Base-by-base conservation (phyloP, 2,888 invertebrate genomes). In the Drosophila cracens region DNA sequence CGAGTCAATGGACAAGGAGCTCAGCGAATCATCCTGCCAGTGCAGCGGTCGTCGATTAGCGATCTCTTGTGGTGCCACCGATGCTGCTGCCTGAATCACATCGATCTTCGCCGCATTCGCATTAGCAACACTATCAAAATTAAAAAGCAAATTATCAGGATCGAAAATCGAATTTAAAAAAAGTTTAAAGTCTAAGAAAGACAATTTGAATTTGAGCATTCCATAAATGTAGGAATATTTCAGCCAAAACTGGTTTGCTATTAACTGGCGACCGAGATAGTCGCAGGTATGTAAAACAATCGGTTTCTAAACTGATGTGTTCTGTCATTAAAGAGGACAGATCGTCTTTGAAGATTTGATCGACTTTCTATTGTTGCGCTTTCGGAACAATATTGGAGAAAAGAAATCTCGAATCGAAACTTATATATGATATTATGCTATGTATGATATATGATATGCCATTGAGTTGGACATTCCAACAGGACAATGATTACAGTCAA, bases 1-100 rank as follows among this genome's bases (percentile, higher is more conserved):
- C 8, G 93, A 93, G 83, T 93, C 93, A 61, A 93, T 92, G 51
- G 93, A 93, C 34, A 93, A 76, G 18, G 93, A 93, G 64, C 93
- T 93, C 63, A 93, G 76, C 36, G 93, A 93, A 85, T 93, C 93
- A 66, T 93, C 93, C 62, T 90, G 92, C 90, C 90, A 92, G 62
- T 89, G 85, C 43, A 79, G 72, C 56, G 90, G 87, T 34, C 76
- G 79, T 60, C 82, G 70, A 36, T 25, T 46, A 2, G 58, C 70
- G 36, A 71, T 79, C 63, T 83, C 88, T 74, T 80, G 74, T 5
- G 59, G 60, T 18, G 56, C 65, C 27, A 59, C 52, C 21, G 60
- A 10, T 38, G 34, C 31, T 36, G 25, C 25, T 25, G 48, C 25
- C 11, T 51, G 58, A 2, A n/a, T 34, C 25, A 34, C 49, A 25